Conservation (phyloP, 2,888 invertebrate genomes). For the Flabesymbios commensalis region DNA sequence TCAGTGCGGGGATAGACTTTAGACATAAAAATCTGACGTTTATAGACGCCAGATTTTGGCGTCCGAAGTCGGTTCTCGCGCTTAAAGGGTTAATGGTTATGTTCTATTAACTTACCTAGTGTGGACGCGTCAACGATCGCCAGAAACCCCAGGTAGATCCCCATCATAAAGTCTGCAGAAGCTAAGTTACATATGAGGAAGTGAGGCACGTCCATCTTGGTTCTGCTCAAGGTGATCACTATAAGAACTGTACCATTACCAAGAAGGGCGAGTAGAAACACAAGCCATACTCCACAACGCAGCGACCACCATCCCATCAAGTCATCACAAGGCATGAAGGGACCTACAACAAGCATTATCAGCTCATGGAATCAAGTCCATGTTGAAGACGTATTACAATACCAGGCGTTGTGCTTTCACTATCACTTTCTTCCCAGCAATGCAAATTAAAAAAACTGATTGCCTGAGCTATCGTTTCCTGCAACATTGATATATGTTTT, state of each 20-base stretch:
- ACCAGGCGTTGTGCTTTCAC: no score
- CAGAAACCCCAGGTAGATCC: constrained; percentile 87
- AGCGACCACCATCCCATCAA: constrained; percentile 98
- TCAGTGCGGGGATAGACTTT: no score
- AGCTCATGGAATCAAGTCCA: no score
- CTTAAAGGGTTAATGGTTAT: no score
- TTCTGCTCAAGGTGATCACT: constrained; percentile 85
- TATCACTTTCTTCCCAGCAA: no score
- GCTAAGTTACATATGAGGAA: constrained; percentile 96
- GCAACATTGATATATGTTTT: no score
- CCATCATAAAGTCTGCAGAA: constrained; percentile 97
- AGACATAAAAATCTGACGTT: no score
- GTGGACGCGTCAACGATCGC: constrained; percentile 96
- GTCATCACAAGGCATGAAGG: constrained; percentile 93
- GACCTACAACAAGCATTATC: constrained; percentile 72
- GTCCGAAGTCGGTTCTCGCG: no score
- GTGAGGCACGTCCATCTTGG: constrained; percentile 94
- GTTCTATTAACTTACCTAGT: constrained; percentile 74
- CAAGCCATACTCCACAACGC: constrained; percentile 95
- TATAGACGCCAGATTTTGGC: no score
- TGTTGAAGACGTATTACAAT: no score
- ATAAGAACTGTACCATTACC: constrained; percentile 96
- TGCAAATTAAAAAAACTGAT: no score
- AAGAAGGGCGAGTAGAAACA: constrained; percentile 90
- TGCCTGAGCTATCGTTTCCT: no score